phyloP scores from a whole-genome alignment of 2,113 vertebrate species.

The Myrmophylax atrothorax region DNA sequence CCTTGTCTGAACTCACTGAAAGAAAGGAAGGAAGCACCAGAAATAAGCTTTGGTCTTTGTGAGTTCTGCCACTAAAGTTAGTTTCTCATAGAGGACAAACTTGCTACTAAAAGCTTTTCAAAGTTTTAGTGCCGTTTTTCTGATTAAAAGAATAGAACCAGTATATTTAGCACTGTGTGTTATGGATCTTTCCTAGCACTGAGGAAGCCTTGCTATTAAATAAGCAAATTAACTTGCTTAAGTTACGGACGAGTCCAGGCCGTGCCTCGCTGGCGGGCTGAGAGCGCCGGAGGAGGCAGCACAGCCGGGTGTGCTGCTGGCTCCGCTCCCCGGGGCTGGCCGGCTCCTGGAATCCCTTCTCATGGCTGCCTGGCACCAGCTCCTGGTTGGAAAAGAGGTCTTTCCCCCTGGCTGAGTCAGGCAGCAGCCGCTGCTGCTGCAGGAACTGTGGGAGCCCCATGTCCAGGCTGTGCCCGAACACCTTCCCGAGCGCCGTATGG shows the following conservation, averaged over 20 bases:
- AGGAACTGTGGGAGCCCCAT: neutral
- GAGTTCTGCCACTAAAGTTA: neutral
- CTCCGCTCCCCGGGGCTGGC: neutral
- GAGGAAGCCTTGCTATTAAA: neutral
- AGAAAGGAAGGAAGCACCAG: accelerated
- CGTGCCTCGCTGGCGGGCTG: accelerated
- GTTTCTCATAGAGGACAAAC: neutral
- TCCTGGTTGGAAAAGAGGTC: accelerated
- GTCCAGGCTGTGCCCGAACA: accelerated
- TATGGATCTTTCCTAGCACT: accelerated
- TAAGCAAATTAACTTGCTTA: neutral
- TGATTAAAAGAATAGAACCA: neutral
- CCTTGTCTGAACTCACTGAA: accelerated
- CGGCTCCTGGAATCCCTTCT: neutral
- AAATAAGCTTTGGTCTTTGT: neutral
- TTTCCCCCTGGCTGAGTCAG: neutral
- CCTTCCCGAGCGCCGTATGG: accelerated
- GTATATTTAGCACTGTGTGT: neutral
- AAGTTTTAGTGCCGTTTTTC: neutral
- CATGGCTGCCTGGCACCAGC: neutral
- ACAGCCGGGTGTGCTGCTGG: neutral
- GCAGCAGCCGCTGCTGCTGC: neutral
- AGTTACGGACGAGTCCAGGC: neutral
- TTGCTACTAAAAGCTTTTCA: neutral
- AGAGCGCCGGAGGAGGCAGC: neutral